A percentile compares a stretch with the other conserved stretches of the same genome.
phyloP scores from a whole-genome alignment of 2,113 vertebrate species.

The Phylloscopus whistleri region DNA sequence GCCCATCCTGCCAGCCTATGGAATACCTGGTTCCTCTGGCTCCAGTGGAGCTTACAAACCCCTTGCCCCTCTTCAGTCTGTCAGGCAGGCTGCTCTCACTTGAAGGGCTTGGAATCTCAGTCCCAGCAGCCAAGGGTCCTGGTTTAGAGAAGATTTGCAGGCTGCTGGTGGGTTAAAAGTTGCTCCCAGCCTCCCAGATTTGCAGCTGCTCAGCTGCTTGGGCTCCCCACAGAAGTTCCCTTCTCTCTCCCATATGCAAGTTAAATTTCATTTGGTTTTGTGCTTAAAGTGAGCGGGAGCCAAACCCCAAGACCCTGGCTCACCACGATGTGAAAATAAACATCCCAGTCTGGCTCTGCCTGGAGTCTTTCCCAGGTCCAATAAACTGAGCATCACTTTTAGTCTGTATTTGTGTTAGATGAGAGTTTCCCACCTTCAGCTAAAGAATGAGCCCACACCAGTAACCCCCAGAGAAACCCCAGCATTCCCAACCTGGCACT shows the following conservation, averaged over 20 bases:
- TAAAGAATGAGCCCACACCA: not conserved
- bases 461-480: not conserved
- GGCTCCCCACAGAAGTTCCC: not conserved
- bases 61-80: not conserved
- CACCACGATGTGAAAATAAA: not conserved
- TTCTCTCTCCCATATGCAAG: not conserved
- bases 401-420: not conserved
- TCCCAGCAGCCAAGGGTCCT: not conserved
- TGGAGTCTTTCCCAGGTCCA: not conserved
- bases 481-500: not conserved
- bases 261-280: not conserved
- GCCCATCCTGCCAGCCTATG: not conserved
- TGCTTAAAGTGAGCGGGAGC: not conserved
- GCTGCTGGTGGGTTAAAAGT: not conserved
- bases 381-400: accelerated
- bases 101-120: not conserved
- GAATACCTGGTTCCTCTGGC: not conserved
- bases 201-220: not conserved
- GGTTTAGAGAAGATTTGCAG: not conserved
- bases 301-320: not conserved
- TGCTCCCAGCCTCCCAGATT: not conserved
- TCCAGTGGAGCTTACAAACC: not conserved
- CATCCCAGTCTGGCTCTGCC: not conserved
- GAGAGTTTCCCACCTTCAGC: not conserved
- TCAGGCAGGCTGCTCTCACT: not conserved